These are phyloP conservation scores for Cenopis cana DNA, from an alignment of 2,888 invertebrate genomes.

Conservation along the genomic window DNA sequence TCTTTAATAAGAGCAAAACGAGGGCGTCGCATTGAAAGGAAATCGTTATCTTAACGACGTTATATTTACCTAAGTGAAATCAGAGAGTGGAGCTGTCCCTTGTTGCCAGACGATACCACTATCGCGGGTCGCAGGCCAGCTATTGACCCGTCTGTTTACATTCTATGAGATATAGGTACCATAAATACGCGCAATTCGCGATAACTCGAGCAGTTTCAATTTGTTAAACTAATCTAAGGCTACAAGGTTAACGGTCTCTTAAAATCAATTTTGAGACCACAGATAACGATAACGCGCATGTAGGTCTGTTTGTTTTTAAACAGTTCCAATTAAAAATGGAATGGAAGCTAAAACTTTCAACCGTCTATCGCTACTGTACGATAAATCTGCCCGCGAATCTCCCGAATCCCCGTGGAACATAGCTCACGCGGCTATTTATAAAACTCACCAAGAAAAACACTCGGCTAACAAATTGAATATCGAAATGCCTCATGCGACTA, in stretches of 20 bases:
- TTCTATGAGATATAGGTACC: constrained; percentile 60
- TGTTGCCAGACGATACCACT: constrained; percentile 72
- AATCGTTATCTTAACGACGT: constrained; percentile 81
- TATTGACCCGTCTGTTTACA: constrained; percentile 81
- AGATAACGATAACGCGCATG: constrained; percentile 24
- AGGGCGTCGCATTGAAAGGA: constrained; percentile 74
- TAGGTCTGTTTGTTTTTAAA: constrained; percentile 56
- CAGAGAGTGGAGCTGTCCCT: constrained; percentile 76
- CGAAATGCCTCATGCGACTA: constrained; percentile 55
- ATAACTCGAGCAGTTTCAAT: constrained; percentile 70
- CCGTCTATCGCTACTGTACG: constrained; percentile 70
- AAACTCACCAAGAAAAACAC: constrained; percentile 71
- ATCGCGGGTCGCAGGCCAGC: constrained; percentile 81
- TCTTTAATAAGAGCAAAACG: constrained; percentile 74
- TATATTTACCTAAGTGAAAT: constrained; percentile 78
- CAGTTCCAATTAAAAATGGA: constrained; percentile 75
- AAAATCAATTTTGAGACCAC: constrained; percentile 72
- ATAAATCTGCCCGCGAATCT: constrained; percentile 81
- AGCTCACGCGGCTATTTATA: constrained; percentile 74
- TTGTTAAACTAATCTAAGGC: constrained; percentile 73
- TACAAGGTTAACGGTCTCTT: constrained; percentile 73
- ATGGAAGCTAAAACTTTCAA: constrained; percentile 78
- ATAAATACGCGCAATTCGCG: constrained; percentile 68
- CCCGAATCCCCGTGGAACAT: constrained; percentile 70
- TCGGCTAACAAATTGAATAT: constrained; percentile 64